Conservation (phyloP, 2,888 invertebrate genomes). For the Netelia inedita region DNA sequence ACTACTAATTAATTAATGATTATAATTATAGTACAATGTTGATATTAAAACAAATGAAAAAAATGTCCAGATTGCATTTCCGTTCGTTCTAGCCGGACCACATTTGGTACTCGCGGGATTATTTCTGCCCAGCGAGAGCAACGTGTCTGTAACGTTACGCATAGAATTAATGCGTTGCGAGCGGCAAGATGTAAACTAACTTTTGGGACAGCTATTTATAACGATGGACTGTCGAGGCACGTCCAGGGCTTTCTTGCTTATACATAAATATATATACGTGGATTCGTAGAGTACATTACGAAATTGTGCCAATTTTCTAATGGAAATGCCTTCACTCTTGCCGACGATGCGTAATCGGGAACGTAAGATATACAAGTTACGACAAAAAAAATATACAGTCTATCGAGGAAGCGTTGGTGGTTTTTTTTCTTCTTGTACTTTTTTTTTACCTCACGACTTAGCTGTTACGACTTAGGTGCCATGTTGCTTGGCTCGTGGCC, state of each 20-base stretch:
- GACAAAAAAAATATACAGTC: neutral
- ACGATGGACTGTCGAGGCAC: neutral
- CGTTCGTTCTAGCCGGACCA: no score
- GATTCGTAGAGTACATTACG: neutral
- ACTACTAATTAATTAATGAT: no score
- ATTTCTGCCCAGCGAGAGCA: no score
- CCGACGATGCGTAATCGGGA: neutral
- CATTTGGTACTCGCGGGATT: no score
- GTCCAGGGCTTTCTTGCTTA: conserved; percentile 9
- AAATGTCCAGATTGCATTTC: no score
- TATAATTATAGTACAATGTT: no score
- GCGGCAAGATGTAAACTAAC: conserved; percentile 37
- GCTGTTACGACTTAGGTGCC: neutral
- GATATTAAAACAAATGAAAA: no score
- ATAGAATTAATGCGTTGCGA: neutral
- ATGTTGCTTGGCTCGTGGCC: neutral
- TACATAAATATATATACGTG: neutral
- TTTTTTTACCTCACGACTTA: neutral
- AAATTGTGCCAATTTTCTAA: conserved; percentile 31
- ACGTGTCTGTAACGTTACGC: neutral
- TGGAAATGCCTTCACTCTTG: conserved; percentile 9
- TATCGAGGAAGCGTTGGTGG: neutral
- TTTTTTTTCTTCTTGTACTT: neutral
- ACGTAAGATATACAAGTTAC: neutral
- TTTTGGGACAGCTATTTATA: conserved; percentile 65